Evolutionary conservation across 2,113 vertebrate species (phyloP).

Genomic region (Cottus gobio): DNA sequence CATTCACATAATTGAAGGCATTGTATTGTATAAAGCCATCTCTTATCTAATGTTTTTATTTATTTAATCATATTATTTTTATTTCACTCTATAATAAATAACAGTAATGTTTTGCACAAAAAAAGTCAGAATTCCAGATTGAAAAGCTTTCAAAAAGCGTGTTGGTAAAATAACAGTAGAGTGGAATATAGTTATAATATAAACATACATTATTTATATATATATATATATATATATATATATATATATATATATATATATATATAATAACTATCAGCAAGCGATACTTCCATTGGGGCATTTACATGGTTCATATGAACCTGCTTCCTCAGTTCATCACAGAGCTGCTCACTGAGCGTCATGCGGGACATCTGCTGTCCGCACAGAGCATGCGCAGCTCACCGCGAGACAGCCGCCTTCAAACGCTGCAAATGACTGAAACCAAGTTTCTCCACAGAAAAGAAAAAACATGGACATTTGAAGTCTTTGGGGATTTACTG

Average conservation of each 20-base stretch:
- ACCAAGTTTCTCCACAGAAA: not conserved
- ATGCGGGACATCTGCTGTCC: conserved; percentile 60
- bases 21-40: not conserved
- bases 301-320: not conserved
- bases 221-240: not conserved
- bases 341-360: conserved; percentile 48
- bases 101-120: not conserved
- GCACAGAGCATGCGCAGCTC: conserved; percentile 38
- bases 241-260: not conserved
- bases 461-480: not conserved
- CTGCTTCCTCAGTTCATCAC: conserved; percentile 21
- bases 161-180: not conserved
- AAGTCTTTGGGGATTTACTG: not conserved
- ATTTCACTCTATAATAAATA: not conserved
- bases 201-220: not conserved
- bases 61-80: not conserved
- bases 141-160: not conserved
- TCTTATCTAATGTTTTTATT: not conserved
- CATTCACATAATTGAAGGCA: not conserved
- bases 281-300: not conserved
- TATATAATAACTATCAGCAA: not conserved
- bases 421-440: conserved; percentile 15
- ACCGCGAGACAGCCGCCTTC: not conserved
- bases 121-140: not conserved
- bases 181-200: not conserved